Evolutionary conservation across 2,888 invertebrate species (phyloP), one percentile per base, ranked within the genome.

Genomic region (Thymelicus sylvestris): DNA sequence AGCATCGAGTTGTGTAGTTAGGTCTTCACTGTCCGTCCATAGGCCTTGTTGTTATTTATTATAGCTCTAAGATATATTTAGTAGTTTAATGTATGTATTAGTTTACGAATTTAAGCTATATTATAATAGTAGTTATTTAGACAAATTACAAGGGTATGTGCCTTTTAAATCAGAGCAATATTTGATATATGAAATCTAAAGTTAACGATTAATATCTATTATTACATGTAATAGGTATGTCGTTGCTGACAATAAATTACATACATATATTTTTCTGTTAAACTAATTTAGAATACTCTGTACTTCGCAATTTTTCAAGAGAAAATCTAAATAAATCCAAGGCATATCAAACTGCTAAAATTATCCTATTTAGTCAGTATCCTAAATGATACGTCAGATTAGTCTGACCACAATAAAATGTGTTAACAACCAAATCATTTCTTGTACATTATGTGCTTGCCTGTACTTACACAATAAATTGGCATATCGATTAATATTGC

Each of bases 41-140:
- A 87, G 81, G 82, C 86, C 86, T 88, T 89, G 89, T 84, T 88
- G 85, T 91, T 92, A 93, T 92, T 93, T 93, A 93, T 93, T 92
- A 73, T 91, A 91, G 84, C 50, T 74, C 71, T 74, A 74, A 72
- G 15, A 38, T 50, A 70, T 64, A 38, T 69, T 48, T 59, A 57
- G 57, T 69, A 59, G 59, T 69, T 39, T 52, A 57, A 62, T 62
- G 62, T 48, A 67, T 71, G 48, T 66, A 66, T 55, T 55, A 74
- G 41, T 15, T 62, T 62, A 15, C 50, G 55, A 65, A 65, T 67
- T 66, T 71, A 71, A 71, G 70, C 67, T 67, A 59, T 63, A 64
- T n/a, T n/a, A 31, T 44, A 57, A 60, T 48, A 66, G 15, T 55
- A 44, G 38, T 38, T 41, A 61, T 41, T 44, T 67, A 62, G 44